phyloP scores from a whole-genome alignment of 2,113 vertebrate species.

The Brienomyrus brachyistius region DNA sequence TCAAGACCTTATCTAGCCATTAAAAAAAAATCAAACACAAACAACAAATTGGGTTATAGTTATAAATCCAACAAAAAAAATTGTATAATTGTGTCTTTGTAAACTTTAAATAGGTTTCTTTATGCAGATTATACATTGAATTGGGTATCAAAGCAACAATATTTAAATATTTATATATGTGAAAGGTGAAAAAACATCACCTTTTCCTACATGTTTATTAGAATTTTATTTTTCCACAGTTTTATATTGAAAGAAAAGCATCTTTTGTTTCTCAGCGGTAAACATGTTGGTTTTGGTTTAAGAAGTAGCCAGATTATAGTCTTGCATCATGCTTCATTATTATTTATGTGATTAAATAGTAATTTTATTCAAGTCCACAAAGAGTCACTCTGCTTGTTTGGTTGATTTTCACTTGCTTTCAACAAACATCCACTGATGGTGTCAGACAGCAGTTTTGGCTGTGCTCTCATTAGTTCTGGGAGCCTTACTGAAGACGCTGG shows the following conservation, averaged over 20 bases:
- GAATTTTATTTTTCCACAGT: neutral
- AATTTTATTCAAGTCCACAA: neutral
- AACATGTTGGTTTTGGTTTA: neutral
- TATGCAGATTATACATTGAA: neutral
- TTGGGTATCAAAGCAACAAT: neutral
- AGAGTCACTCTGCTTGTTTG: neutral
- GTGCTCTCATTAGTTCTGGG: slow-evolving; percentile 11
- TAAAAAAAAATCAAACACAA: neutral
- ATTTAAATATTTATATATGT: neutral
- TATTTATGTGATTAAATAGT: neutral
- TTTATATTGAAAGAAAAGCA: neutral
- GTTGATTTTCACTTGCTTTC: neutral
- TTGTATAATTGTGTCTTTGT: neutral
- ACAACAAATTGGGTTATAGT: neutral
- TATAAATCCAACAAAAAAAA: neutral
- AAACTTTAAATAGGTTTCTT: neutral
- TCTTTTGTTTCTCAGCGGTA: neutral
- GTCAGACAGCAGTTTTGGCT: neutral
- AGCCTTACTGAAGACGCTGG: slow-evolving; percentile 66
- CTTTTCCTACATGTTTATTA: neutral
- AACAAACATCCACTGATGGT: neutral
- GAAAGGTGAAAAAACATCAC: neutral
- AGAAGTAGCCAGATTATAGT: neutral
- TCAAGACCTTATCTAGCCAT: neutral
- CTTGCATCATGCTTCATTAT: neutral